A percentile compares a stretch with the other conserved stretches of the same genome.
Evolutionary conservation across 2,888 invertebrate species (phyloP).

Genomic region (Molorchus minor): DNA sequence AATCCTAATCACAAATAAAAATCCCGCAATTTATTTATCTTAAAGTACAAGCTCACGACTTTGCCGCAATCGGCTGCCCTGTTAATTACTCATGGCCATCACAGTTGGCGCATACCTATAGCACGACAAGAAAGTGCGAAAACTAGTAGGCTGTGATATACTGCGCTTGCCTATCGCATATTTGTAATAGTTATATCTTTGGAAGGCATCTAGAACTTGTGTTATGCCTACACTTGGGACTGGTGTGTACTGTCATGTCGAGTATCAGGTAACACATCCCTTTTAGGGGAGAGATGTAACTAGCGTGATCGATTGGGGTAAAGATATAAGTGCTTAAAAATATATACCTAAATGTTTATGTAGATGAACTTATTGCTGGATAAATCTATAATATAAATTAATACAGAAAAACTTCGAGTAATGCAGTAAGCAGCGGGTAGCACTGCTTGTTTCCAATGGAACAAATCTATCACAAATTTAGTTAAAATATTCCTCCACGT

Average conservation of each 20-base stretch:
- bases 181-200: constrained; percentile 36
- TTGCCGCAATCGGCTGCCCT: constrained; percentile 33
- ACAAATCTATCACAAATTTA: too few species aligned
- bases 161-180: constrained; percentile 37
- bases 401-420: too few species aligned
- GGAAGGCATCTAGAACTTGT: constrained; percentile 18
- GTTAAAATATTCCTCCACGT: too few species aligned
- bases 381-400: too few species aligned
- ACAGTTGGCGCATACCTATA: constrained; percentile 39
- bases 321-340: too few species aligned
- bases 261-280: not conserved
- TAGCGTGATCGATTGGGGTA: too few species aligned
- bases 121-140: constrained; percentile 46
- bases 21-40: constrained; percentile 32
- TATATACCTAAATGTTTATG: too few species aligned
- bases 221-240: constrained; percentile 5
- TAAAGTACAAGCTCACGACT: constrained; percentile 23
- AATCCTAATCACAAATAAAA: constrained; percentile 18
- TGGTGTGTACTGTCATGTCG: too few species aligned
- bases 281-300: too few species aligned
- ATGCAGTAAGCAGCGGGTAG: too few species aligned
- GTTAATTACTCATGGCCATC: constrained; percentile 40
- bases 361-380: too few species aligned
- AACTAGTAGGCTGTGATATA: constrained; percentile 51
- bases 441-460: too few species aligned